Conservation (phyloP, 2,113 vertebrate genomes). For the Myiagra hebetior region DNA sequence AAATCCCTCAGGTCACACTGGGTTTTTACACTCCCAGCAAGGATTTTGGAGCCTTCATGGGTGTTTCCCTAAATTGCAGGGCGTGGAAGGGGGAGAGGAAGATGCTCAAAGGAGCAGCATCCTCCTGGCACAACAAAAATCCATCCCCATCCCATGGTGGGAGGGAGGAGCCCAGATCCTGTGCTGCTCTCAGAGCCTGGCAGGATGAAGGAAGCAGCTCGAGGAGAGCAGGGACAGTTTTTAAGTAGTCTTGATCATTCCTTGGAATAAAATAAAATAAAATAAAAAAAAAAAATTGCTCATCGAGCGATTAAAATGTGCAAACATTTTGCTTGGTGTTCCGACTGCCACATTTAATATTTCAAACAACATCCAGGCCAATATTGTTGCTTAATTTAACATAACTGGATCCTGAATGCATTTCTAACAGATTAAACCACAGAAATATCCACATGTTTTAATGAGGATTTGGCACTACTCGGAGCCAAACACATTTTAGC, state of each 20-base stretch:
- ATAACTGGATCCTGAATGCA: conserved; percentile 25
- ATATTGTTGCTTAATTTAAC: conserved; percentile 62
- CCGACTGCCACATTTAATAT: conserved; percentile 55
- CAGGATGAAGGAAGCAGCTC: neutral
- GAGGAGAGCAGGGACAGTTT: neutral
- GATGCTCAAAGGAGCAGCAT: conserved; percentile 44
- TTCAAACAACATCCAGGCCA: conserved; percentile 56
- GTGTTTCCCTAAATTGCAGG: neutral
- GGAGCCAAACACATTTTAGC: conserved; percentile 42
- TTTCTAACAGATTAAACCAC: conserved; percentile 58
- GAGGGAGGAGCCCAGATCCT: neutral
- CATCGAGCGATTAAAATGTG: conserved; percentile 32
- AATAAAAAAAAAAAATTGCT: neutral
- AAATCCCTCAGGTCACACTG: neutral
- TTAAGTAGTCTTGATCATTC: neutral
- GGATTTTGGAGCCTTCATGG: neutral
- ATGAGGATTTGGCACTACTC: conserved; percentile 36
- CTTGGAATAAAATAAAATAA: neutral
- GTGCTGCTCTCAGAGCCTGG: neutral
- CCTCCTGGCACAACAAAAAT: neutral
- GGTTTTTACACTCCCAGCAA: neutral
- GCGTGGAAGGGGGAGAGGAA: neutral
- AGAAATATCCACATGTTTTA: conserved; percentile 62
- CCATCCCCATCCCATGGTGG: neutral
- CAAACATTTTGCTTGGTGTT: conserved; percentile 52